Evolutionary conservation across 2,888 invertebrate species (phyloP).

Genomic region (Apocheima hispidaria): DNA sequence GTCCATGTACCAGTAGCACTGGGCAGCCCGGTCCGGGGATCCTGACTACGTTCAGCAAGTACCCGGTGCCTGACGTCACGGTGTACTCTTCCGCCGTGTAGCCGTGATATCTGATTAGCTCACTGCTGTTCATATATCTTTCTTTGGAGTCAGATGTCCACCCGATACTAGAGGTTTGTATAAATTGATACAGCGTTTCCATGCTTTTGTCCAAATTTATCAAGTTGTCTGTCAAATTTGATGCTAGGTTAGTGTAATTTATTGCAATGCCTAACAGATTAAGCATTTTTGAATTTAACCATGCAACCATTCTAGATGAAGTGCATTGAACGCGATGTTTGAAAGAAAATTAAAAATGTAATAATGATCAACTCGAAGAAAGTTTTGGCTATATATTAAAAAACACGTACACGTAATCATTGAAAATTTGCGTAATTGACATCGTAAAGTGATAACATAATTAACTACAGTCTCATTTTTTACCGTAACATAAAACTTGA

Average conservation of each 20-base stretch:
- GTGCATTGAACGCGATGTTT: not conserved
- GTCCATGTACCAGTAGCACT: conserved; percentile 20
- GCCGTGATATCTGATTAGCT: conserved; percentile 62
- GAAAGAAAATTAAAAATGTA: not conserved
- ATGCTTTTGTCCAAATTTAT: not conserved
- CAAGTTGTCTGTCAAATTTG: not conserved
- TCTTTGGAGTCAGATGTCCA: not conserved
- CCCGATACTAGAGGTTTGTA: not conserved
- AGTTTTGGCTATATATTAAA: not conserved
- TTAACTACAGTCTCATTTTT: too few species aligned
- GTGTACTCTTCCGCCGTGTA: conserved; percentile 88
- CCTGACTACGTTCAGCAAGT: conserved; percentile 66
- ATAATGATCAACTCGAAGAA: not conserved
- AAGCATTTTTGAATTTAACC: not conserved
- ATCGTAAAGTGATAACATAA: not conserved
- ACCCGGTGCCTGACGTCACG: conserved; percentile 89
- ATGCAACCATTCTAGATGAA: not conserved
- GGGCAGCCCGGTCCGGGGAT: not conserved
- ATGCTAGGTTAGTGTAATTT: not conserved
- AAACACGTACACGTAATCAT: not conserved
- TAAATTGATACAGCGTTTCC: not conserved
- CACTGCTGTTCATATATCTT: conserved; percentile 13
- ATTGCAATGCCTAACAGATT: not conserved
- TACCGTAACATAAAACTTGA: too few species aligned
- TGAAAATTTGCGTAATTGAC: not conserved